Evolutionary conservation across 2,797 vertebrate species (phyloP).

Genomic region (Crypturellus tataupa): DNA sequence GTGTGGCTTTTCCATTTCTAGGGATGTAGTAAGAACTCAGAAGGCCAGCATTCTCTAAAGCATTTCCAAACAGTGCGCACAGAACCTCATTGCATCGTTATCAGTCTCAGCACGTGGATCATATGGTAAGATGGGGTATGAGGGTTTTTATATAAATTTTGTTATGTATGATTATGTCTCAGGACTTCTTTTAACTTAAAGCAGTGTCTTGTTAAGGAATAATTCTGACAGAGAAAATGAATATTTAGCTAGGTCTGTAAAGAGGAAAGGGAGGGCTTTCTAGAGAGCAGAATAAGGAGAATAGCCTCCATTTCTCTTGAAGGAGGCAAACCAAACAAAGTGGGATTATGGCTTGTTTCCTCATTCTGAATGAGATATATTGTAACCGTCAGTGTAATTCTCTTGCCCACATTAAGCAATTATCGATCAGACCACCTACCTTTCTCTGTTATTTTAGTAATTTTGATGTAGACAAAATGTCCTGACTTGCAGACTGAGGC

Average conservation of each 20-base stretch:
- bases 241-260: not conserved
- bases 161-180: not conserved
- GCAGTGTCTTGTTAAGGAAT: not conserved
- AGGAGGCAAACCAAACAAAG: not conserved
- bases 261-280: not conserved
- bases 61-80: constrained; percentile 87
- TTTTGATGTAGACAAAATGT: not conserved
- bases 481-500: not conserved
- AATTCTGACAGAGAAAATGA: not conserved
- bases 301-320: not conserved
- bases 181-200: not conserved
- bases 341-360: not conserved
- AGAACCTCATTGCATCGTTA: constrained; percentile 92
- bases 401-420: not conserved
- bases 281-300: not conserved
- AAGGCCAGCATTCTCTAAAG: constrained; percentile 90
- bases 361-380: not conserved
- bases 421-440: too few species aligned
- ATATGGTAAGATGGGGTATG: constrained; percentile 87
- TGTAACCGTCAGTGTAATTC: not conserved
- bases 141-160: not conserved
- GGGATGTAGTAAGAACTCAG: constrained; percentile 92
- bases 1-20: constrained; percentile 52
- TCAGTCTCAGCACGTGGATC: constrained; percentile 94
- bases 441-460: not conserved